A percentile compares a stretch with the other conserved stretches of the same genome.
These are phyloP conservation scores for Nothobranchius kuhntae DNA, from an alignment of 2,113 vertebrate species.

Conservation along the genomic window DNA sequence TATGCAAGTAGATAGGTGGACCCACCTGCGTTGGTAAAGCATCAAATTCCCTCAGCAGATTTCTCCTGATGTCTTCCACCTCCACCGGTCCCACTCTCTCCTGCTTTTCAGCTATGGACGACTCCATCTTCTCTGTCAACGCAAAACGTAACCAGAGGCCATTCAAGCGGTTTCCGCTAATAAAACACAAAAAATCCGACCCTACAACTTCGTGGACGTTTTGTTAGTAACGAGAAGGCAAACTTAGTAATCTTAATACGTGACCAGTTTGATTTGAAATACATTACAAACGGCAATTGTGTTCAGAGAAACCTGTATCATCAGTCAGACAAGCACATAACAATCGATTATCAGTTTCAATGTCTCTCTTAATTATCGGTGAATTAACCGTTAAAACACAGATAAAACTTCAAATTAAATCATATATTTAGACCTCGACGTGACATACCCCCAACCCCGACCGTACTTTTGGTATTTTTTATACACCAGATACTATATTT, in stretches of 20 bases:
- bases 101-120: conserved; percentile 40
- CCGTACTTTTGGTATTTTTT: conserved; percentile 29
- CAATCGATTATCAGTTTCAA: background rate
- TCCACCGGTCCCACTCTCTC: conserved; percentile 48
- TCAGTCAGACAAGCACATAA: background rate
- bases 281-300: too few relatives aligned
- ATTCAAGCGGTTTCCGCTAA: too few relatives aligned
- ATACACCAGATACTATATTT: background rate
- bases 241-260: too few relatives aligned
- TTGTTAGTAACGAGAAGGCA: too few relatives aligned
- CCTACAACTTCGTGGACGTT: too few relatives aligned
- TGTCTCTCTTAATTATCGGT: too few relatives aligned
- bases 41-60: conserved; percentile 55
- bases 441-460: accelerated
- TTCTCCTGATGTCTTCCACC: conserved; percentile 54
- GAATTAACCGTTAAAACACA: background rate
- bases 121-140: conserved; percentile 49
- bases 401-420: background rate
- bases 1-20: background rate
- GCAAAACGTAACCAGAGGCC: background rate
- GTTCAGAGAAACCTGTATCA: too few relatives aligned
- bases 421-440: accelerated
- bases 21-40: conserved; percentile 41
- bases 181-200: too few relatives aligned
- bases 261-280: too few relatives aligned